Evolutionary conservation across 2,113 vertebrate species (phyloP), one percentile per base, ranked within the genome.

Genomic region (Poicephalus meyeri): DNA sequence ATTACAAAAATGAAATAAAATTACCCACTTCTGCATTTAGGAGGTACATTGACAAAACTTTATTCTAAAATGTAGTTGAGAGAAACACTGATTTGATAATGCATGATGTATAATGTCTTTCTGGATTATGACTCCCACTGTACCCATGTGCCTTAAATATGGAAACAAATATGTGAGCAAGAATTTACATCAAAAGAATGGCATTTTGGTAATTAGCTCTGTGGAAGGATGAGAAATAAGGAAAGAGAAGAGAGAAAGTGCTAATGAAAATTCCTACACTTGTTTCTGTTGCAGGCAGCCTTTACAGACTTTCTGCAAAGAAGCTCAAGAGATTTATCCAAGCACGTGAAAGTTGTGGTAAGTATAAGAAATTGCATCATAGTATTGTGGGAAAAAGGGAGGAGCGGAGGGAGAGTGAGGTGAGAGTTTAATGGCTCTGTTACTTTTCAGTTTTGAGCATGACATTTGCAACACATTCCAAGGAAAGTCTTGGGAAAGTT

Each of bases 301-400:
- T 98, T 98, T 97, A 98, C 98, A 90, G 98, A 98, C 94, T 98
- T 98, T 69, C 97, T 98, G 35, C 98, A 98, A 85, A 98, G 98
- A 96, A 98, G 98, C 69, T 98, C 98, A 52, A 98, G 98, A 97
- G 98, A 98, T 97, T 98, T 98, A 94, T 98, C 98, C 88, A 98
- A 98, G 84, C 98, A 98, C 13, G 98, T 98, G 77, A 98, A 98
- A 98, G 98, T 98, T 94, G 98, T 98, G 88, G 98, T 98, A 96
- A 98, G 98, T 98, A 97, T 84, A 80, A 85, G 53, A 77, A 80
- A 72, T 87, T 72, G 13, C 85, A 39, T 44, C 31, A 16, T 41
- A 37, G 16, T 52, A 20, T 28, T 72, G 29, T 58, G 88, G 84
- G 70, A 72, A 68, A 73, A 28, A 63, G 68, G 41, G 58, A 28